Evolutionary conservation across 2,888 invertebrate species (phyloP).

Genomic region (Drosophila anomalata): DNA sequence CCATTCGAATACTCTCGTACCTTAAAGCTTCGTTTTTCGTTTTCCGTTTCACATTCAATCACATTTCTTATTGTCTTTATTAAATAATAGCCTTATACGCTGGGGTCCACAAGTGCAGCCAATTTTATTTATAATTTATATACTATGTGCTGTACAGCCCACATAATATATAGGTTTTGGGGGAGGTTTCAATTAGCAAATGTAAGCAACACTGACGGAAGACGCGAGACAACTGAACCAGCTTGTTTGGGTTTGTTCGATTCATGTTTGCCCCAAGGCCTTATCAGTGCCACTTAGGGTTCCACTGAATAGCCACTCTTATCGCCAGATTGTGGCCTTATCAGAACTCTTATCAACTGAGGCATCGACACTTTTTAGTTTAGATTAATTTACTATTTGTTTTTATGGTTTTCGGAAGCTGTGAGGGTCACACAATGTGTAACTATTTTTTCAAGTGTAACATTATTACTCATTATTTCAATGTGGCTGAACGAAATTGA

Average conservation of each 20-base stretch:
- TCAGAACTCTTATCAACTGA: conserved; percentile 6
- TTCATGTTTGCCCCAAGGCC: conserved; percentile 21
- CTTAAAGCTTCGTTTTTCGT: not conserved
- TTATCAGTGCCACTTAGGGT: conserved; percentile 29
- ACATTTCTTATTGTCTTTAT: conserved; percentile 2
- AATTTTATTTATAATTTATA: conserved; percentile 8
- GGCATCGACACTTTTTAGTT: not conserved
- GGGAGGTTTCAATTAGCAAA: conserved; percentile 25
- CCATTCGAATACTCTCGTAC: not conserved
- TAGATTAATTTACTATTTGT: not conserved
- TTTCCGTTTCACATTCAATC: not conserved
- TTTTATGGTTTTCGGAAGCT: conserved; percentile 1
- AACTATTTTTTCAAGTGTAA: not conserved
- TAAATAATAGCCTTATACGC: not conserved
- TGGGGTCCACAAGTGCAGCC: not conserved
- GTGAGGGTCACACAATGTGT: not conserved
- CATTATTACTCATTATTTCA: conserved; percentile 5
- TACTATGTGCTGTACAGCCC: not conserved
- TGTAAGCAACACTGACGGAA: conserved; percentile 6
- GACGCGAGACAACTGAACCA: conserved; percentile 24
- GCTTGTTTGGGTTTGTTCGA: conserved; percentile 22
- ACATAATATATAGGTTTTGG: conserved; percentile 1
- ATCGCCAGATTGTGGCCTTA: conserved; percentile 6
- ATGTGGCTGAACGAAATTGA: conserved; percentile 14
- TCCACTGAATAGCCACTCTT: conserved; percentile 13